Evolutionary conservation across 1,140 invertebrate genomes (phyloP).

Genomic region (Apocrypta bakeri): DNA sequence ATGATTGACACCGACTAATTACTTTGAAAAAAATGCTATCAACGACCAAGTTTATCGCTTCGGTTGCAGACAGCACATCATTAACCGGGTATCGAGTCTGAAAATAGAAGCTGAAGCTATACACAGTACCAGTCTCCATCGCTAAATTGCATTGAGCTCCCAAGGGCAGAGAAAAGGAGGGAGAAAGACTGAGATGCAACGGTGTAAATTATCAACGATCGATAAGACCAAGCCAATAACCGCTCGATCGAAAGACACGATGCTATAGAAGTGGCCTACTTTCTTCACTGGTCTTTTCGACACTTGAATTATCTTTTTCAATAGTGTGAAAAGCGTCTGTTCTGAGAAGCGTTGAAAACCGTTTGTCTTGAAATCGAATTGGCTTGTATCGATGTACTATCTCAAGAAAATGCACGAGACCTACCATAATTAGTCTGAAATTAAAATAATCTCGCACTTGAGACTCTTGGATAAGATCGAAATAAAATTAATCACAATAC

Average conservation of each 20-base stretch:
- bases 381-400: too few relatives aligned
- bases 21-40: constrained; percentile 13
- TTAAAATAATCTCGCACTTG: too few relatives aligned
- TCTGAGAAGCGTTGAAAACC: neutral
- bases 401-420: too few relatives aligned
- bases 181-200: neutral
- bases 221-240: constrained; percentile 42
- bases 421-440: too few relatives aligned
- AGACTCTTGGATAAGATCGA: too few relatives aligned
- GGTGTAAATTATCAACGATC: constrained; percentile 40
- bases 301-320: constrained; percentile 5
- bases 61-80: neutral
- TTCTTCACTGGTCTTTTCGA: neutral
- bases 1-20: neutral
- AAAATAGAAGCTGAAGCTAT: constrained; percentile 10
- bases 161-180: neutral
- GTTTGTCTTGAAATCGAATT: neutral
- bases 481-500: too few relatives aligned
- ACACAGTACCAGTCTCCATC: neutral
- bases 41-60: neutral
- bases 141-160: constrained; percentile 32
- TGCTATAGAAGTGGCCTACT: constrained; percentile 18
- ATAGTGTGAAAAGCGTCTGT: neutral
- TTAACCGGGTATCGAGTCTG: constrained; percentile 6
- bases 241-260: neutral